Evolutionary conservation across 2,888 invertebrate genomes (phyloP), one percentile per base, ranked within the genome.

Genomic region (Diarsia dahlii): DNA sequence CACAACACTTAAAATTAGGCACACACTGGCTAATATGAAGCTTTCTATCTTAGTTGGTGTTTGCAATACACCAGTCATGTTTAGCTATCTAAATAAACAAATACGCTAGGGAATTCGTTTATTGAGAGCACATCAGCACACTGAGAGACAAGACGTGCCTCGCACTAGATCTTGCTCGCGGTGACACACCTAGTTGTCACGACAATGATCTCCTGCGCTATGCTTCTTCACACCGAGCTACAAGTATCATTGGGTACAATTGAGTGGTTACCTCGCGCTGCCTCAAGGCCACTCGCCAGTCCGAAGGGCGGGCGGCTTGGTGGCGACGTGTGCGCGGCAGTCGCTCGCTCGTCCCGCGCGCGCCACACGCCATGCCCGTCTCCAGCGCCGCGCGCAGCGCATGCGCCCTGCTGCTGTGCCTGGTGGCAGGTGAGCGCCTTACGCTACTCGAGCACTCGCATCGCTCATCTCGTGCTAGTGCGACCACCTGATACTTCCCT

Each of bases 251-350:
- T 87, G 81, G 78, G 87, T 86, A 84, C 86, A 86, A 87, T 87
- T 90, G 86, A 88, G 90, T 87, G 89, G 92, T 90, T 88, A 91
- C 87, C 88, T 89, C 89, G 90, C 89, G 86, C 85, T 84, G 89
- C 86, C 81, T 91, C 93, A 92, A 93, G 94, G 92, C 90, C 92
- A 93, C 92, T 92, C 90, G 89, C 84, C 85, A 88, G 87, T 82
- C 80, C 90, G 92, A 93, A 94, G 93, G 94, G 94, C 94, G 93
- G 94, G 93, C 94, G 94, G 93, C 87, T 84, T 73, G 67, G 93
- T 94, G 94, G 93, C 87, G 84, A 74, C 68, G 81, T 66, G 84
- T 18, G 78, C 72, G 84, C 88, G 63, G 85, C 85, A 86, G 86
- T 88, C 90, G 84, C 84, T 87, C 90, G 90, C 82, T 76, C 79